Base-by-base conservation (phyloP, 2,888 invertebrate genomes). In the Lottia scabra region DNA sequence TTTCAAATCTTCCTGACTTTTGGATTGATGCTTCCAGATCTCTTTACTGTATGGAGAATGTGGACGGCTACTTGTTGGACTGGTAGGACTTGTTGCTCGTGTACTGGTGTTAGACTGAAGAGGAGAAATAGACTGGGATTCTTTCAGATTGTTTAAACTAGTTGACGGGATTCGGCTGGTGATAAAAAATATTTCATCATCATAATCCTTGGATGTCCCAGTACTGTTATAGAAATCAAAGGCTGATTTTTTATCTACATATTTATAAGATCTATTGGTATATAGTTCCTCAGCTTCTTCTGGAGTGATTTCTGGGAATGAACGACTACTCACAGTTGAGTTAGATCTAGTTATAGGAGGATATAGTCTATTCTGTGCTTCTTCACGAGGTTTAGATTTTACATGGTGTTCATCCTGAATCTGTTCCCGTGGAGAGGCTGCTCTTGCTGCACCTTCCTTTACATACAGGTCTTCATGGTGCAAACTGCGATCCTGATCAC, bases 261-360 rank as follows among this genome's bases (percentile, higher is more conserved):
- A 56, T 56, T 56, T 56, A 23, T 56, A 56, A 19, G 56, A 23
- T 56, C 23, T 56, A 23, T 56, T 68, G 65, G 66, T 4, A 67
- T 82, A 79, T 19, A 80, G 70, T 71, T 80, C 73, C 12, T 80
- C 67, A 15, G 82, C 84, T 72, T 84, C 84, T 67, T 83, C 84
- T 16, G 83, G 83, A 10, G 81, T 81, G 26, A 85, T 83, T 66
- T 85, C 84, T 8, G 85, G 85, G 72, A 85, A 84, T 5, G 83
- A 83, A 27, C 79, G 77, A 69, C 82, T 82, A 71, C 84, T 83
- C 65, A 85, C 77, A n/a, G 84, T 84, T n/a, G 81, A 72, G 15
- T 79, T 80, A 4, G 85, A 85, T 46, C 80, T 81, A 16, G 81
- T 82, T 27, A 64, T 64, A 8, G 83, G 56, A 19, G 3, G 23